Evolutionary conservation across 92 coral and sea anemone genomes (phyloP), one percentile per base, ranked within the genome.

Genomic region (Epizoanthus stellaris): DNA sequence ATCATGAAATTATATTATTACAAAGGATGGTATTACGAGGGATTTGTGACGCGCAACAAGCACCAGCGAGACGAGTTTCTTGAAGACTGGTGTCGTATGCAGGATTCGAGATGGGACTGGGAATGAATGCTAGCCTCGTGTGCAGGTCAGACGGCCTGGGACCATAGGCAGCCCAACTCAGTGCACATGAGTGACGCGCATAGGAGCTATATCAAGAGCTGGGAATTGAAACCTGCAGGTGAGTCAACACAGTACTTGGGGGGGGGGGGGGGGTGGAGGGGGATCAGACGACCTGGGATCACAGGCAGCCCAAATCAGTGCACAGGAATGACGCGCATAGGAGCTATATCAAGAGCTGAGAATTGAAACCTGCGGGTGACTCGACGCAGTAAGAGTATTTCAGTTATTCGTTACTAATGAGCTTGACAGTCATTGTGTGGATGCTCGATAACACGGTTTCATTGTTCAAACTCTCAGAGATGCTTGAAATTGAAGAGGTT

Each of bases 61-160:
- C 72, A n/a, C 7, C 72, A 80, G 17, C 64, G 17, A 39, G 60
- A 87, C 17, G 49, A n/a, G 14, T 87, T 87, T 36, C 81, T 71
- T 45, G 52, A 47, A 1, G 91, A 90, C 60, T 91, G 91, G 94
- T 82, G 89, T 81, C 86, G 87, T 4, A 53, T 91, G 65, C 84
- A 91, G 72, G 80, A 68, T 34, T 91, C 89, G 91, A 80, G 89
- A 45, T 59, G 73, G 45, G 86, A 88, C 69, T 91, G 94, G 91
- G 75, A 81, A 64, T 86, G 75, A 14, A n/a, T 91, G 75, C 60
- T 87, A 39, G 82, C 70, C 4, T 70, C 82, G 40, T 91, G 94
- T 34, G 69, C n/a, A 0, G 21, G 76, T 9, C 77, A 88, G 14
- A 66, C 75, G 53, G 76, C 85, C 57, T 91, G 94, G 94, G 34